Conservation (phyloP, 2,113 vertebrate genomes). For the Pygoscelis antarcticus region DNA sequence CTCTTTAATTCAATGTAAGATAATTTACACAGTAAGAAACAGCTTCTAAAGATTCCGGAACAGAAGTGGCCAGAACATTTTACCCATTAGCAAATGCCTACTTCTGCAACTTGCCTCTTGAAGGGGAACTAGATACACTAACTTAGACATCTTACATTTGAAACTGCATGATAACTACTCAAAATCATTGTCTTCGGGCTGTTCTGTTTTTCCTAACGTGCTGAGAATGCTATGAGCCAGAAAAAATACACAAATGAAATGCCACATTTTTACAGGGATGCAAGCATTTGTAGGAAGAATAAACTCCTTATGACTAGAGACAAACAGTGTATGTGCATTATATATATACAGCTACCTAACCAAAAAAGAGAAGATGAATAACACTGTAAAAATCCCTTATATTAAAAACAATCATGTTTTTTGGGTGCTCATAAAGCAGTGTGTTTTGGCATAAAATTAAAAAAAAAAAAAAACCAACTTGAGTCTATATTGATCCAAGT, state of each 20-base stretch:
- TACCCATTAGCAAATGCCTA: not conserved
- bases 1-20: not conserved
- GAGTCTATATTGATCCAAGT: not conserved
- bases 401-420: not conserved
- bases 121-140: not conserved
- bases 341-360: not conserved
- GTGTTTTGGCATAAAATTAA: not conserved
- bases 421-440: not conserved
- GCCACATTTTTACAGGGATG: not conserved
- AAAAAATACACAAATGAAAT: not conserved
- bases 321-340: not conserved
- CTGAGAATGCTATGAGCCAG: not conserved
- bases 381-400: not conserved
- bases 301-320: not conserved
- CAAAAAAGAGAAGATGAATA: not conserved
- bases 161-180: not conserved
- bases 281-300: not conserved
- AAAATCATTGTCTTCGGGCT: not conserved
- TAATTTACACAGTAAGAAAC: not conserved
- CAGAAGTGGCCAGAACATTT: not conserved
- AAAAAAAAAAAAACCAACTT: fast-evolving
- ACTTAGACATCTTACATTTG: not conserved
- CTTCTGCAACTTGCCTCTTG: not conserved
- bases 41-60: not conserved
- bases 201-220: not conserved